Evolutionary conservation across 2,888 invertebrate genomes (phyloP), one percentile per base, ranked within the genome.

Genomic region (Acanthacorydalis orientalis): DNA sequence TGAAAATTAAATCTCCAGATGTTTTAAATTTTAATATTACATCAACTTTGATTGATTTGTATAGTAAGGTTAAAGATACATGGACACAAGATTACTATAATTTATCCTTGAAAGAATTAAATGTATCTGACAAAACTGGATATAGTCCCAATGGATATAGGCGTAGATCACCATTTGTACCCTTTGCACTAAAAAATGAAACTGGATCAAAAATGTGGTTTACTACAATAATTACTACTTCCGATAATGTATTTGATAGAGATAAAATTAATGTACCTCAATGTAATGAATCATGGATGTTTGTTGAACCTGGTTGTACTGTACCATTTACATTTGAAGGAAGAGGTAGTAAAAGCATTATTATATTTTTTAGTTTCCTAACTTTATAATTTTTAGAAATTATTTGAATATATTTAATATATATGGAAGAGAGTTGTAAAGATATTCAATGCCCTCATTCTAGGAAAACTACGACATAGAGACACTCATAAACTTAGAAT

Each of bases 161-260:
- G 46, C 73, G 85, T 12, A 73, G 93, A 46, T 80, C 83, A 23
- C 93, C 96, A 4, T 97, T 97, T 67, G 82, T 97, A 51, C 96
- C 97, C 0, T 97, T 90, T 69, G 86, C 90, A 9, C 69, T 98
- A 50, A 81, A 82, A 58, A 98, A 98, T 67, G 82, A 89, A 53
- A 91, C 93, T 1, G 96, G 96, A 0, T 83, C 84, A 47, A 73
- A 75, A 12, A 69, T 97, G 15, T 80, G 81, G 70, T 96, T 92
- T 67, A 83, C 86, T 51, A 91, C 91, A 1, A 74, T 86, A 44
- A 78, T 86, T 42, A 77, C 82, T 1, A 77, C 80, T 14, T 73
- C 80, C 1, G 79, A 83, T 38, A 47, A 15, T 1, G 31, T 47
- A 1, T 38, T 53, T 57, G 2, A 57, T 54, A 31, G 56, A 60